Evolutionary conservation across 2,888 invertebrate species (phyloP).

Genomic region (Cinara cedri): DNA sequence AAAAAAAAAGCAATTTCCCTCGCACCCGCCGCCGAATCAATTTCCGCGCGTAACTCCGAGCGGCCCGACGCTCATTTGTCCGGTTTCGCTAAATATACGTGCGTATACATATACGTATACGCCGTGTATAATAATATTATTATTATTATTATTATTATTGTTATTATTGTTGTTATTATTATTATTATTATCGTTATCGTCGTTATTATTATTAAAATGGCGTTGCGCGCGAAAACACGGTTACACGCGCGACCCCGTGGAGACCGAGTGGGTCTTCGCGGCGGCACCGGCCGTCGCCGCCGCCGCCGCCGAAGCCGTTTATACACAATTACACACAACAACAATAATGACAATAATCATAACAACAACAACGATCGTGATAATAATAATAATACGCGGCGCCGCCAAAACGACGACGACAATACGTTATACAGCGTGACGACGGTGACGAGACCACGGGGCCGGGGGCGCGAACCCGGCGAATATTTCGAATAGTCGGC

Average conservation of each 20-base stretch:
- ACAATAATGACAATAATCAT: too few relatives aligned
- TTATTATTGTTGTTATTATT: too few relatives aligned
- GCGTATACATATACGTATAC: neutral
- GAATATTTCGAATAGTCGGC: too few relatives aligned
- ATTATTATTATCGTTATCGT: too few relatives aligned
- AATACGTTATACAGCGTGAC: too few relatives aligned
- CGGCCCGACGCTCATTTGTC: conserved; percentile 17
- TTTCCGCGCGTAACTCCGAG: conserved; percentile 5
- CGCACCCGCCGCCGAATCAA: neutral
- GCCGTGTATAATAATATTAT: neutral
- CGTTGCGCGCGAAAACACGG: neutral
- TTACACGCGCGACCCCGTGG: neutral
- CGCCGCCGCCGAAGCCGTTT: neutral
- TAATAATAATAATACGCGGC: too few relatives aligned
- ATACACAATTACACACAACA: neutral
- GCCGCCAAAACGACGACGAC: too few relatives aligned
- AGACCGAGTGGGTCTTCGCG: conserved; percentile 34
- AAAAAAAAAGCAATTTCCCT: conserved; percentile 43
- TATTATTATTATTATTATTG: too few relatives aligned
- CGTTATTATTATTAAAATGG: neutral
- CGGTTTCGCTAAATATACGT: conserved; percentile 7
- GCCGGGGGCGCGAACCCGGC: too few relatives aligned
- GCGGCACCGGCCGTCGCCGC: neutral
- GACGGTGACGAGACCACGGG: too few relatives aligned
- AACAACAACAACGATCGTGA: too few relatives aligned